Conservation (phyloP, 2,797 vertebrate species). For the Amphiprion clarkii region DNA sequence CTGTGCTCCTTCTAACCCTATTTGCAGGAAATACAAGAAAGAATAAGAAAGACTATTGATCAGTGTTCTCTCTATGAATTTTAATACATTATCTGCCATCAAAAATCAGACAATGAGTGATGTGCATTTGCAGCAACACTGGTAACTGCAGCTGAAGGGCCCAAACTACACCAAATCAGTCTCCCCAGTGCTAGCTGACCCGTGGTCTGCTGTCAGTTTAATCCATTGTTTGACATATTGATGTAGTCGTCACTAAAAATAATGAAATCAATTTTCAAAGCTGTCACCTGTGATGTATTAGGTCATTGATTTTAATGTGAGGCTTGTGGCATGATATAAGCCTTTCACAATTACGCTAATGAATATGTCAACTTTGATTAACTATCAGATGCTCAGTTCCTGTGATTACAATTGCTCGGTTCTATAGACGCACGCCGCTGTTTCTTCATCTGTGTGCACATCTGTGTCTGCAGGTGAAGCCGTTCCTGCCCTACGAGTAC, state of each 20-base stretch:
- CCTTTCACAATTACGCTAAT: slow-evolving; percentile 80
- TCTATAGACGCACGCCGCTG: background rate
- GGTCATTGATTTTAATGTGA: slow-evolving; percentile 74
- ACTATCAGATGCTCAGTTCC: slow-evolving; percentile 58
- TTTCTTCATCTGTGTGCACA: slow-evolving; percentile 48
- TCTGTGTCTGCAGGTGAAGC: slow-evolving; percentile 89
- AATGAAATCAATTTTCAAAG: slow-evolving; percentile 75
- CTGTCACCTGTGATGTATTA: slow-evolving; percentile 73
- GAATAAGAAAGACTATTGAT: slow-evolving; percentile 23
- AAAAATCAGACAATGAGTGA: slow-evolving; percentile 27
- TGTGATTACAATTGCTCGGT: slow-evolving; percentile 60
- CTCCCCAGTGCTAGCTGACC: slow-evolving; percentile 18
- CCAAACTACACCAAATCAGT: background rate
- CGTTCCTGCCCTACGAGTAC: slow-evolving; percentile 96
- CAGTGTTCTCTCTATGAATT: slow-evolving; percentile 18
- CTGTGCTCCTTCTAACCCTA: background rate
- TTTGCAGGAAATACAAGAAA: slow-evolving; percentile 13
- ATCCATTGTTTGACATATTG: slow-evolving; percentile 64
- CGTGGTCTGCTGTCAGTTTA: slow-evolving; percentile 18
- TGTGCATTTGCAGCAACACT: background rate
- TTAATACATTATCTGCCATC: slow-evolving; percentile 16
- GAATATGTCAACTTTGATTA: slow-evolving; percentile 82
- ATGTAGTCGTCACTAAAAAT: slow-evolving; percentile 71
- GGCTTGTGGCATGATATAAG: slow-evolving; percentile 69
- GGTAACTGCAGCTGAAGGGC: slow-evolving; percentile 23